Conservation (phyloP, 2,888 invertebrate genomes). For the Tetheella fluctuosa region DNA sequence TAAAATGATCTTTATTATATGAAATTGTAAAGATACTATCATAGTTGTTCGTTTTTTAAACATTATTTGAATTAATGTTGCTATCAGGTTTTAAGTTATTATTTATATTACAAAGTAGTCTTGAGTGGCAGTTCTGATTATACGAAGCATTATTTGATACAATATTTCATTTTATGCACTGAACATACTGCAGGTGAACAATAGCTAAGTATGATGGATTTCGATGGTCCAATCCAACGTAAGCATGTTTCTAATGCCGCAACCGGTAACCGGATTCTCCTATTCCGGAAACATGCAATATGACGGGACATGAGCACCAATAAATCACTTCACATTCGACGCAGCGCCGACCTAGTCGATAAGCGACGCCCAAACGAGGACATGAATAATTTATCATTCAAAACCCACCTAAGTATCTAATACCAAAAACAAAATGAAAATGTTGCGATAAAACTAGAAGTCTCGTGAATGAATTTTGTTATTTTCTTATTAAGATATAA, state of each 20-base stretch:
- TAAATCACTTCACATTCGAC: slow-evolving; percentile 49
- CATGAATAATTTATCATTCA: slow-evolving; percentile 58
- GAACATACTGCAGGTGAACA: neutral
- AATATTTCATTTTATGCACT: neutral
- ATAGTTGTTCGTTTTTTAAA: too few species aligned
- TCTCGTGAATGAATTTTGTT: slow-evolving; percentile 28
- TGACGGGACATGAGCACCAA: slow-evolving; percentile 29
- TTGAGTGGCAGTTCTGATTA: neutral
- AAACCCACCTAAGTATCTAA: slow-evolving; percentile 35
- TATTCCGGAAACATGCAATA: slow-evolving; percentile 31
- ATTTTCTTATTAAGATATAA: slow-evolving; percentile 5
- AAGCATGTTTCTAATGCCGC: slow-evolving; percentile 7
- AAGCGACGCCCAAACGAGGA: slow-evolving; percentile 45
- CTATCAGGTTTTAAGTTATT: too few species aligned
- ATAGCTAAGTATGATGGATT: neutral
- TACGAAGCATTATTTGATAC: neutral
- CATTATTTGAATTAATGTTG: too few species aligned
- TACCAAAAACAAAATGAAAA: slow-evolving; percentile 35
- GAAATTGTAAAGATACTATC: too few species aligned
- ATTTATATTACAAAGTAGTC: too few species aligned
- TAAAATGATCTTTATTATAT: too few species aligned
- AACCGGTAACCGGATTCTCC: slow-evolving; percentile 10
- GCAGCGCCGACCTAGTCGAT: slow-evolving; percentile 42
- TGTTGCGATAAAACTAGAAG: slow-evolving; percentile 28
- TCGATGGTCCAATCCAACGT: neutral